Conservation (phyloP, 2,113 vertebrate species). For the Carassius auratus region DNA sequence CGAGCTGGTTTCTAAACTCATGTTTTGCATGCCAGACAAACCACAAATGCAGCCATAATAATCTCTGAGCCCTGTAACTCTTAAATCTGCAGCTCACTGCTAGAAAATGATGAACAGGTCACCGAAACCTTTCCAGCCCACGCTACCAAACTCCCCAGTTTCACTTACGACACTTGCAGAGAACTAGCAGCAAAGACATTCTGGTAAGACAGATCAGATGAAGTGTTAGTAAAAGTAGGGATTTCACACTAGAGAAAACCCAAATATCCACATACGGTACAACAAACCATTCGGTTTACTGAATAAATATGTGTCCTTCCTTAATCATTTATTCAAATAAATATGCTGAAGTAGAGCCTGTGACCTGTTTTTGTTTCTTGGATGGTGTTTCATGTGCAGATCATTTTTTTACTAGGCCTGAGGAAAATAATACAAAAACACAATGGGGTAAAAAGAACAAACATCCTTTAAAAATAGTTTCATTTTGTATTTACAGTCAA, state of each 20-base stretch:
- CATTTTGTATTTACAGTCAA: not conserved
- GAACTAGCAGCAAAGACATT: not conserved
- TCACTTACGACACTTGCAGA: not conserved
- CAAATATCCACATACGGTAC: not conserved
- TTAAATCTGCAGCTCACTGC: slow-evolving; percentile 7
- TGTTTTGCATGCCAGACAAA: not conserved
- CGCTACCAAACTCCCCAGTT: not conserved
- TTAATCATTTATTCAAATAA: not conserved
- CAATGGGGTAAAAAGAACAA: not conserved
- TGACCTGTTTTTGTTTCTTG: not conserved
- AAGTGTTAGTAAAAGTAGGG: not conserved
- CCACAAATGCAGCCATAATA: slow-evolving; percentile 6
- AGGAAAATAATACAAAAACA: not conserved
- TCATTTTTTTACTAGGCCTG: not conserved
- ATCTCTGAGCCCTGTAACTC: not conserved
- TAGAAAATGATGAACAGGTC: slow-evolving; percentile 6
- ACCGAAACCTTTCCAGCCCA: not conserved
- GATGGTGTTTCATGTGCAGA: not conserved
- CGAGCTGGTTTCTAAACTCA: not conserved
- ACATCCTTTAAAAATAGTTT: not conserved
- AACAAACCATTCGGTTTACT: not conserved
- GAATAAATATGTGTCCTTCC: not conserved
- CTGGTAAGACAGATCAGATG: not conserved
- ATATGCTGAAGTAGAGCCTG: not conserved
- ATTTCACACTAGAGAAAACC: not conserved